Base-by-base conservation (phyloP, 2,888 invertebrate species). In the Melangyna quadrimaculata region DNA sequence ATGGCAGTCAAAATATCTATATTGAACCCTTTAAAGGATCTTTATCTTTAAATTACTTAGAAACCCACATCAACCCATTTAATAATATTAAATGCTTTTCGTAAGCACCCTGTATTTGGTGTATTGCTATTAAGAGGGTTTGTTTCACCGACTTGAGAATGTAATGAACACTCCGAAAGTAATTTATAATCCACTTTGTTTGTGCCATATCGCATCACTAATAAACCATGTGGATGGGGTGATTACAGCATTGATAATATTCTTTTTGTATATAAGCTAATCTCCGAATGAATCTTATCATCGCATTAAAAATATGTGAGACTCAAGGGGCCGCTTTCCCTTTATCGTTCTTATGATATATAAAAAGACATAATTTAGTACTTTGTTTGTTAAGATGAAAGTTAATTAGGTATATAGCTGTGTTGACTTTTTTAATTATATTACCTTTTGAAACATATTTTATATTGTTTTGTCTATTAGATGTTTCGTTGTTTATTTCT, bases 171-270 rank as follows among this genome's bases (percentile, higher is more conserved):
- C 48, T 79, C 37, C 10, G 17, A 59, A 79, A 59, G 83, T 79
- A 79, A 83, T 79, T 74, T 79, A 71, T 79, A 79, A 74, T 78
- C 63, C 65, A 74, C 70, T 74, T 70, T 70, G 73, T 78, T n/a
- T 53, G 10, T 35, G 32, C 59, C 53, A 3, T 10, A 51, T 4
- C 27, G 6, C 6, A 43, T 43, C 8, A 73, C 72, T 72, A 72
- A 65, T 32, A 40, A 70, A 55, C 70, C 37, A 65, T 19, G 22
- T 14, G 63, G 37, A 55, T 40, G 65, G 29, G 57, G 51, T 71
- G 71, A 78, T 71, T 55, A 43, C 35, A 48, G 19, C 59, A 51
- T 69, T 51, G 48, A 35, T 61, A 48, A 17, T 27, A 48, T 22
- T 53, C 53, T 37, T 69, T 69, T 48, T 69, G 37, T 27, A 48